Evolutionary conservation across 2,797 vertebrate genomes (phyloP).

Genomic region (Coregonus suidteri): DNA sequence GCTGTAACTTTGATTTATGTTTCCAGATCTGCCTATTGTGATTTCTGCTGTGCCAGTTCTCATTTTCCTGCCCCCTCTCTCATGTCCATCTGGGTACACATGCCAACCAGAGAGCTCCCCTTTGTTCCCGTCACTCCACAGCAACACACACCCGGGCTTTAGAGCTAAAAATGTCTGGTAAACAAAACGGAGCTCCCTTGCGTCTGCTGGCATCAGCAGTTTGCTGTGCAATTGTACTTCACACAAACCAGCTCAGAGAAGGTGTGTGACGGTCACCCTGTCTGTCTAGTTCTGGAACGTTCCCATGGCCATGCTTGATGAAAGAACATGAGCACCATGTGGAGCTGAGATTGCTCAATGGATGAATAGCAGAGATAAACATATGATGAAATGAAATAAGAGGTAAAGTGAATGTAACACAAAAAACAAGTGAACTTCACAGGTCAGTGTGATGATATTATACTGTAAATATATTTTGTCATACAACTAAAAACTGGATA

Average conservation of each 20-base stretch:
- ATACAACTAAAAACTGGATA: neutral
- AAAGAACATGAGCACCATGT: constrained; percentile 2
- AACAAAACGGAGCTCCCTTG: constrained; percentile 78
- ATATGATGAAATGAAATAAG: neutral
- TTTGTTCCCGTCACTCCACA: constrained; percentile 67
- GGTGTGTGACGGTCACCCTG: constrained; percentile 52
- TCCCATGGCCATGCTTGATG: constrained; percentile 31
- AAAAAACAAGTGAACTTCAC: constrained; percentile 3
- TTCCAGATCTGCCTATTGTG: neutral
- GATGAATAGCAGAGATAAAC: neutral
- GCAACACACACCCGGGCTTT: constrained; percentile 51
- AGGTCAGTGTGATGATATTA: neutral
- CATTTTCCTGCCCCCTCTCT: constrained; percentile 27
- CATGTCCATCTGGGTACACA: constrained; percentile 49
- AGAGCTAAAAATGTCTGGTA: constrained; percentile 76
- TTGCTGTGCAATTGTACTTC: constrained; percentile 78
- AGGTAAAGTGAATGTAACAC: neutral
- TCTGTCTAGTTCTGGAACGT: constrained; percentile 52
- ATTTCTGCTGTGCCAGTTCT: neutral
- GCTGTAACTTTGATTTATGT: neutral
- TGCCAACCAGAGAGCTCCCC: constrained; percentile 54
- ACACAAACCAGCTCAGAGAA: constrained; percentile 59
- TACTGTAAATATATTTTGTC: neutral
- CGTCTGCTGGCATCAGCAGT: constrained; percentile 82
- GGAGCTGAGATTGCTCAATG: neutral